phyloP scores from a whole-genome alignment of 2,797 vertebrate genomes.

The Coregonus ussuriensis region DNA sequence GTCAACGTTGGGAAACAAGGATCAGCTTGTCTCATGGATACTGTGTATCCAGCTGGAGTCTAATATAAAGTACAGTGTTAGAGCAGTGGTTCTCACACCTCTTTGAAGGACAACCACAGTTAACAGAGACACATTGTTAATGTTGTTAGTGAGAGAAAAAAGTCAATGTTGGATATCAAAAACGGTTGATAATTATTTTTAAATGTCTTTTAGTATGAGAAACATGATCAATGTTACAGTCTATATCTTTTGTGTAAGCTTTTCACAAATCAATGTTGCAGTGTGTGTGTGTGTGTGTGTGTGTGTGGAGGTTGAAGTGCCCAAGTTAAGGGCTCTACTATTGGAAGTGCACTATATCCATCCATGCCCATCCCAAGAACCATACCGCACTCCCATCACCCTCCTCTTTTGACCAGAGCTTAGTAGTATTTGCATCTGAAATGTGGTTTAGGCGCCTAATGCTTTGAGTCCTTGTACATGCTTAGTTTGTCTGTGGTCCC shows the following conservation, averaged over 20 bases:
- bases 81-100: constrained; percentile 86
- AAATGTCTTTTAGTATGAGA: constrained; percentile 77
- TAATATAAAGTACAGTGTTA: constrained; percentile 84
- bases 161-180: constrained; percentile 90
- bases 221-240: constrained; percentile 36
- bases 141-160: constrained; percentile 84
- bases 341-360: constrained; percentile 22
- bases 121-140: constrained; percentile 76
- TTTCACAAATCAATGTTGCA: constrained; percentile 37
- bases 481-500: constrained; percentile 21
- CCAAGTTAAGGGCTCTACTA: constrained; percentile 31
- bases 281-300: constrained; percentile 5
- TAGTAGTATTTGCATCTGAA: constrained; percentile 41
- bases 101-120: constrained; percentile 77
- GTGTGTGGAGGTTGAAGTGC: constrained; percentile 31
- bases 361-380: constrained; percentile 9
- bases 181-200: constrained; percentile 89
- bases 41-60: constrained; percentile 90
- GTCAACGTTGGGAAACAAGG: constrained; percentile 74
- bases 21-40: constrained; percentile 88
- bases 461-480: constrained; percentile 22
- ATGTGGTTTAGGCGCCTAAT: constrained; percentile 37
- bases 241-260: neutral
- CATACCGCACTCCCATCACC: neutral
- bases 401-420: constrained; percentile 15